A percentile compares a stretch with the other conserved stretches of the same genome.
Evolutionary conservation across 2,797 vertebrate genomes (phyloP).

Genomic region (Danio aesculapii): DNA sequence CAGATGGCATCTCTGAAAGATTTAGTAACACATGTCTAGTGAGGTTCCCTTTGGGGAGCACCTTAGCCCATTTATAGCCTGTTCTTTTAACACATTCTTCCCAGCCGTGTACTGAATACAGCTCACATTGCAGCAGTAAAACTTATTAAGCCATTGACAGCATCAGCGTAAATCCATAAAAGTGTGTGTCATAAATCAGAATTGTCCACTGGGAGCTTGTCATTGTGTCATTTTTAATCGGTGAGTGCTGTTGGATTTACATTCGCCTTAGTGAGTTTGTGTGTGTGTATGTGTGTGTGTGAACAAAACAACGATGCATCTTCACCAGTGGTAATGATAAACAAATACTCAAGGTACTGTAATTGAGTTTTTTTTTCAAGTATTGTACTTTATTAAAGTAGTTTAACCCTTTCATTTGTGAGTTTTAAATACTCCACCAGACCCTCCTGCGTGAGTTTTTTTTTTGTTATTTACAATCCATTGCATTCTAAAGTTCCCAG

Average conservation of each 20-base stretch:
- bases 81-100: conserved; percentile 60
- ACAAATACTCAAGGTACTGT: no score
- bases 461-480: no score
- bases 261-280: conserved; percentile 16
- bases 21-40: conserved; percentile 84
- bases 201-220: conserved; percentile 29
- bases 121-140: conserved; percentile 66
- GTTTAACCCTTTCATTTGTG: no score
- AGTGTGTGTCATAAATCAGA: conserved; percentile 46
- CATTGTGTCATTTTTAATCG: conserved; percentile 37
- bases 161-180: conserved; percentile 48
- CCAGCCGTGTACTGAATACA: conserved; percentile 69
- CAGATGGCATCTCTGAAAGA: conserved; percentile 83
- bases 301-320: not conserved
- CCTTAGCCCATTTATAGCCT: conserved; percentile 79
- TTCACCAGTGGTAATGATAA: not conserved
- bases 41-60: conserved; percentile 78
- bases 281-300: no score
- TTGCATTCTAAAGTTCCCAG: no score
- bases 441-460: no score
- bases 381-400: no score
- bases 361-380: no score
- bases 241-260: conserved; percentile 5
- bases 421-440: no score
- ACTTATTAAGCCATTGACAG: conserved; percentile 52